Evolutionary conservation across 2,113 vertebrate genomes (phyloP).

Genomic region (Nettapus auritus): DNA sequence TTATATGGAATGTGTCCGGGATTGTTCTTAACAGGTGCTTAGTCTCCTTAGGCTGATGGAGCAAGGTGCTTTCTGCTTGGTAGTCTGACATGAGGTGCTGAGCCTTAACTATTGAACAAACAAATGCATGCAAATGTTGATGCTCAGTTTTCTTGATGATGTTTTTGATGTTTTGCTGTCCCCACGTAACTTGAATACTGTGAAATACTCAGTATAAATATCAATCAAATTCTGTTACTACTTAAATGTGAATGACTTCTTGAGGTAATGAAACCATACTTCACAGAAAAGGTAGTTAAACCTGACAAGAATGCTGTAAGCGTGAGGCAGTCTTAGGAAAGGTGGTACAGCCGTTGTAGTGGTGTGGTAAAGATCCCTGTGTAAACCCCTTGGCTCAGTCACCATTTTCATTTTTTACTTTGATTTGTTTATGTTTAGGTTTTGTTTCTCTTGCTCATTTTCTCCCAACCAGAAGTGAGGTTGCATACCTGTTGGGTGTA

Average conservation of each 20-base stretch:
- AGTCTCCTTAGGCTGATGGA: not conserved
- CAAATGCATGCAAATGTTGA: not conserved
- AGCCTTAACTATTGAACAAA: not conserved
- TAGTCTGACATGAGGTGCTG: not conserved
- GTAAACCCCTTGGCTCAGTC: not conserved
- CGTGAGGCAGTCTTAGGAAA: not conserved
- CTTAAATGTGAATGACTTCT: not conserved
- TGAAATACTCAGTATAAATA: not conserved
- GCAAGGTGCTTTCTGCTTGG: not conserved
- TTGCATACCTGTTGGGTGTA: not conserved
- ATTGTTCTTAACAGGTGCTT: not conserved
- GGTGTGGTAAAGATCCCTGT: not conserved
- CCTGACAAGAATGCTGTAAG: not conserved
- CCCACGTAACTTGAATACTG: not conserved
- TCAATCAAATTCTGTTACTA: not conserved
- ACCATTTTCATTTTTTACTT: not conserved
- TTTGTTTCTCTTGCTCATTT: not conserved
- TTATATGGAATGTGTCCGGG: not conserved
- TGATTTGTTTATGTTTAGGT: not conserved
- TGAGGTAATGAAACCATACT: not conserved
- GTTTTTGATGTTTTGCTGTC: not conserved
- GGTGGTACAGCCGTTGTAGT: not conserved
- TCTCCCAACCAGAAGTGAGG: not conserved
- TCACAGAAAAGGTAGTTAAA: not conserved
- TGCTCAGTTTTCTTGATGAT: not conserved